phyloP scores from a whole-genome alignment of 2,888 invertebrate species.

The Heliothis peltigera region DNA sequence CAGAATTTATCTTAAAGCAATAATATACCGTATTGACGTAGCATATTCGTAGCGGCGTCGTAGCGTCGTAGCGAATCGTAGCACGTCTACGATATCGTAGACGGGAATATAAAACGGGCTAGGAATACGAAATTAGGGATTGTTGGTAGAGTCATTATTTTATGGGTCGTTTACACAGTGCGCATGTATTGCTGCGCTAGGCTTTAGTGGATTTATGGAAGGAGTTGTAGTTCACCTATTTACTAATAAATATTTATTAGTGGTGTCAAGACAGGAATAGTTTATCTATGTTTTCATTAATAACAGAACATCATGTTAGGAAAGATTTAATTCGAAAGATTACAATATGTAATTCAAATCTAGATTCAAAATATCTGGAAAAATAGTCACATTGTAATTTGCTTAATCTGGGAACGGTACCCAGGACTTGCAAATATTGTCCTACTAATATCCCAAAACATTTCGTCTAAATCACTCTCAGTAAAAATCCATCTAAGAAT shows the following conservation, averaged over 20 bases:
- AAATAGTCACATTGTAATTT: too few relatives aligned
- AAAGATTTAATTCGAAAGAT: too few relatives aligned
- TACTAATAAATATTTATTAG: background rate
- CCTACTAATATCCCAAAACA: too few relatives aligned
- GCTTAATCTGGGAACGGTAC: too few relatives aligned
- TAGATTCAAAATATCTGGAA: too few relatives aligned
- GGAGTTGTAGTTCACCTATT: background rate
- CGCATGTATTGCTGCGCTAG: slow-evolving; percentile 1
- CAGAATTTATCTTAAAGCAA: slow-evolving; percentile 39
- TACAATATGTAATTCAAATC: too few relatives aligned
- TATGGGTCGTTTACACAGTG: slow-evolving; percentile 23
- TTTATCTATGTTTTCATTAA: too few relatives aligned
- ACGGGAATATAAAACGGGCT: slow-evolving; percentile 55
- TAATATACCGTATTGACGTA: slow-evolving; percentile 40
- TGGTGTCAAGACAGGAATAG: background rate
- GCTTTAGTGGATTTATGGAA: background rate
- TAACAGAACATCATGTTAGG: too few relatives aligned
- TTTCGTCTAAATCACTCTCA: too few relatives aligned
- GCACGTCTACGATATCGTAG: slow-evolving; percentile 63
- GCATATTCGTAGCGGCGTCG: slow-evolving; percentile 39
- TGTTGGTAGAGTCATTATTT: slow-evolving; percentile 48
- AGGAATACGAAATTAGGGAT: slow-evolving; percentile 52
- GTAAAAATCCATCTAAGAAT: too few relatives aligned
- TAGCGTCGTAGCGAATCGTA: slow-evolving; percentile 52
- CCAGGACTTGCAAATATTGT: too few relatives aligned